These are phyloP conservation scores for Drosophila putrida DNA, from an alignment of 2,888 invertebrate species.

Conservation along the genomic window DNA sequence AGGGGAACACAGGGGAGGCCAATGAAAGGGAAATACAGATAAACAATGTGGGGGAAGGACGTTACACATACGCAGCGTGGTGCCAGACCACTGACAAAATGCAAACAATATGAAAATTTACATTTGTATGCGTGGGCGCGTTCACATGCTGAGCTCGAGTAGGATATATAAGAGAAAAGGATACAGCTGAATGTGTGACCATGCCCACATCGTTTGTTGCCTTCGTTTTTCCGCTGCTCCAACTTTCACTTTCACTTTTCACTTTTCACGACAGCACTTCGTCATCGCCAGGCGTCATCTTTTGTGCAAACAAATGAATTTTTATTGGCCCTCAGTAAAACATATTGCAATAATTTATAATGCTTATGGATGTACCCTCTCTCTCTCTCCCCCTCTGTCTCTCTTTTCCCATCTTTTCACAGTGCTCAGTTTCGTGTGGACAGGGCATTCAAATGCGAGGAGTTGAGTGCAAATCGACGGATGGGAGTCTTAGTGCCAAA, in stretches of 20 bases:
- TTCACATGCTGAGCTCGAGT: constrained; percentile 38
- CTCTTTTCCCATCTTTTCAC: constrained; percentile 42
- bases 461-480: constrained; percentile 91
- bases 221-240: constrained; percentile 11
- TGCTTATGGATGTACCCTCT: constrained; percentile 43
- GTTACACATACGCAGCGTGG: constrained; percentile 65
- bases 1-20: neutral
- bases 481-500: constrained; percentile 87
- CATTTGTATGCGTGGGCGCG: constrained; percentile 68
- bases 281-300: constrained; percentile 56
- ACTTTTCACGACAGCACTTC: constrained; percentile 61
- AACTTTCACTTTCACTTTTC: constrained; percentile 52
- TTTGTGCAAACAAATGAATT: constrained; percentile 72
- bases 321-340: constrained; percentile 62
- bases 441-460: constrained; percentile 93
- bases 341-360: constrained; percentile 80
- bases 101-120: constrained; percentile 65
- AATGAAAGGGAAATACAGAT: constrained; percentile 33
- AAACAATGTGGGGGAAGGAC: constrained; percentile 54
- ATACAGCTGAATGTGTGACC: constrained; percentile 12
- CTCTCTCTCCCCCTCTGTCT: constrained; percentile 1
- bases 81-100: constrained; percentile 52
- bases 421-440: constrained; percentile 98
- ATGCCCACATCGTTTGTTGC: neutral
- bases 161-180: neutral